These are phyloP conservation scores for Tiliqua scincoides DNA, from an alignment of 2,113 vertebrate species.

Conservation along the genomic window DNA sequence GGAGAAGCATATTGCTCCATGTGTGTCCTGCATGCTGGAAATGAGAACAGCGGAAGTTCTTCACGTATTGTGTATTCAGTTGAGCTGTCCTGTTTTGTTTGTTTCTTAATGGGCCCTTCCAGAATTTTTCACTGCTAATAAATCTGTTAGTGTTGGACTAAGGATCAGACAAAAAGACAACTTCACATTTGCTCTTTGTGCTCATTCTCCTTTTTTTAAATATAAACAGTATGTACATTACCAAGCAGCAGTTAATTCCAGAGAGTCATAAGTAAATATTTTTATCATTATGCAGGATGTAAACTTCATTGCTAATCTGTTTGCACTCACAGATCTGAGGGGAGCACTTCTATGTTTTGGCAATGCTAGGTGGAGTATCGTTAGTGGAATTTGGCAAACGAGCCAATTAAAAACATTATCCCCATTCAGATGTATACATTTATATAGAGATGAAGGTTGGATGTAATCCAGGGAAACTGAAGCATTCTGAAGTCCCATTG, in stretches of 20 bases:
- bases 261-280: neutral
- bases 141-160: constrained; percentile 3
- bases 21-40: constrained; percentile 2
- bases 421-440: neutral
- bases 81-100: constrained; percentile 3
- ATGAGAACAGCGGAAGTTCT: neutral
- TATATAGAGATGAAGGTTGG: neutral
- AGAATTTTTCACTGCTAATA: constrained; percentile 12
- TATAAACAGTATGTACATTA: neutral
- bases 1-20: neutral
- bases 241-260: neutral
- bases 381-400: constrained; percentile 4
- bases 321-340: neutral
- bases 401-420: neutral
- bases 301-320: neutral
- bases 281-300: neutral
- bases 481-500: neutral
- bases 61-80: neutral
- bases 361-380: neutral
- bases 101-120: constrained; percentile 10
- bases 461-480: neutral
- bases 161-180: constrained; percentile 4
- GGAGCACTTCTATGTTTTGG: neutral
- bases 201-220: neutral
- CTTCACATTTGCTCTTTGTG: neutral